Percentiles rank a stretch among this genome's conserved stretches.
phyloP scores from a whole-genome alignment of 2,113 vertebrate genomes.

The Peromyscus maniculatus region DNA sequence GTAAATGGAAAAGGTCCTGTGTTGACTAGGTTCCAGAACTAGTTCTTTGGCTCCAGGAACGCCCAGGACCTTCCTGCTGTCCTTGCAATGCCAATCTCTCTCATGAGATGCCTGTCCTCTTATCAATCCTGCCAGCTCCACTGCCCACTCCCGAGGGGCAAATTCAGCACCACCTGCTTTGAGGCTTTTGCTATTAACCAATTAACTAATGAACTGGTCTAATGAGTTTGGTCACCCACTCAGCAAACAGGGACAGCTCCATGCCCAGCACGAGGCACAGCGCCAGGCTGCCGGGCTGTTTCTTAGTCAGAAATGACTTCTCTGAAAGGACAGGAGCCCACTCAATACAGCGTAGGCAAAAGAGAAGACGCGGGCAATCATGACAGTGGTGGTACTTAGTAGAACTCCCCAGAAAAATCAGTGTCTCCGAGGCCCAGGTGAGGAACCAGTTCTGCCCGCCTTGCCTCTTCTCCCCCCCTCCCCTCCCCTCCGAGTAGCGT shows the following conservation, averaged over 20 bases:
- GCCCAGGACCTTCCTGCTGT: not conserved
- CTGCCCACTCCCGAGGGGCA: not conserved
- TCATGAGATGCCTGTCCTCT: not conserved
- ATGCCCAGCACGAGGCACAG: not conserved
- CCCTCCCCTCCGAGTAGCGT: accelerated
- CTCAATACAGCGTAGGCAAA: not conserved
- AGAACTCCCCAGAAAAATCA: not conserved
- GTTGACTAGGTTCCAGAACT: not conserved
- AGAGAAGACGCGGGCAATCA: not conserved
- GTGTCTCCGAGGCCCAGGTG: not conserved
- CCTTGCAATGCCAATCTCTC: not conserved
- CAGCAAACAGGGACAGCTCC: not conserved
- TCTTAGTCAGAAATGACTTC: not conserved
- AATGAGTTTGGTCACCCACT: not conserved
- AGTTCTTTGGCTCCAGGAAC: not conserved
- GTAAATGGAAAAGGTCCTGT: too few species aligned
- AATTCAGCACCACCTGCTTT: not conserved
- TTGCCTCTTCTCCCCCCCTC: not conserved
- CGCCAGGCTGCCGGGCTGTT: not conserved
- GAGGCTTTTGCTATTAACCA: not conserved
- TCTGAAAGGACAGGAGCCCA: not conserved
- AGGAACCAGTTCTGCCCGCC: not conserved
- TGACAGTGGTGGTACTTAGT: accelerated
- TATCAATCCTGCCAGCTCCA: not conserved
- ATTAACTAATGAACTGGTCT: not conserved